Base-by-base conservation (phyloP, 2,113 vertebrate genomes). In the Bubo bubo region DNA sequence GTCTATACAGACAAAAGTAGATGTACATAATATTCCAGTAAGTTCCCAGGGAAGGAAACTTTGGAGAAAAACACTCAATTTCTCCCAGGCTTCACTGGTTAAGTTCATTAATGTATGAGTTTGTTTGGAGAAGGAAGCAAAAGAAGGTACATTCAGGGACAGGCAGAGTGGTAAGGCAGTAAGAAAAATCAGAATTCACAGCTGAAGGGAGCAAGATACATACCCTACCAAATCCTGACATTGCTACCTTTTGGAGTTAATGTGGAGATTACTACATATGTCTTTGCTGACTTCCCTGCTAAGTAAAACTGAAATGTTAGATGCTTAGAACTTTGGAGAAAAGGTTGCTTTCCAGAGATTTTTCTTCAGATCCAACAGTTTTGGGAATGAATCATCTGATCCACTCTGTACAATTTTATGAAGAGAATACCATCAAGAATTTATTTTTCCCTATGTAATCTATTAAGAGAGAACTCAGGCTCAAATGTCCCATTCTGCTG, bases 231-330 rank as follows among this genome's bases (percentile, higher is more conserved):
- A 72, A 59, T 15, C 8, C 35, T 67, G n/a, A 14, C 32, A 27
- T 41, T 1, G 1, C 10, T 73, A 17, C 4, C 4, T 39, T 68
- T 35, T 27, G 16, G 28, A 88, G 23, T n/a, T 37, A 20, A 35
- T 0, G 0, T 15, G 30, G n/a, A 43, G 23, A 49, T 37, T n/a
- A 5, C 43, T 35, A 13, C 2, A 2, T 34, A 12, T 3, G 4
- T 7, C 17, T 79, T 81, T 67, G 3, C 3, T 9, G 0, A 22
- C 12, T 41, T 53, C 14, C 16, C 11, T 62, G 45, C 14, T 35
- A 45, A 80, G 17, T 28, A 66, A 16, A 81, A 37, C 7, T 50
- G 21, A 21, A 53, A 60, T 21, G n/a, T 45, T 11, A 62, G 15
- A 30, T 70, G 2, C 4, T 22, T 72, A 50, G 10, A 18, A 2